phyloP scores from a whole-genome alignment of 2,113 vertebrate species.

The Myxocyprinus asiaticus region DNA sequence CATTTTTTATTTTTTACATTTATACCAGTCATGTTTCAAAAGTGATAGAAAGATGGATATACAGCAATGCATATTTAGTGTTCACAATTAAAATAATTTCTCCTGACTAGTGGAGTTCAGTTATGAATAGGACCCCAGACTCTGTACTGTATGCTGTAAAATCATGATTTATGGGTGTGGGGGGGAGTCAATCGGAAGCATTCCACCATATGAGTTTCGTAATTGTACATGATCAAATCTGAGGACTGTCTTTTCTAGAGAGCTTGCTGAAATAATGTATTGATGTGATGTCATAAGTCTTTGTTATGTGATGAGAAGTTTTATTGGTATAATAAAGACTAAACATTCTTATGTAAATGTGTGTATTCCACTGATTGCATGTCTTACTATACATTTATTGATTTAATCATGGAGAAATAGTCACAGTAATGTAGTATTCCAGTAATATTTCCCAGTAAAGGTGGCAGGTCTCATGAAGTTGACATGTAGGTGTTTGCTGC shows the following conservation, averaged over 20 bases:
- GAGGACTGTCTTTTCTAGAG: background rate
- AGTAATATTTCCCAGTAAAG: background rate
- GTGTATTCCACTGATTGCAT: background rate
- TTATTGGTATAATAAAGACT: slow-evolving; percentile 2
- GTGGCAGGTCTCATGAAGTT: background rate
- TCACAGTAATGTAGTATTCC: background rate
- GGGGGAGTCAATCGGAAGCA: background rate
- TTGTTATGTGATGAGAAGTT: background rate
- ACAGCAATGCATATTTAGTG: too few relatives aligned
- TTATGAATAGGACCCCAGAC: too few relatives aligned
- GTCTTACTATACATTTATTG: background rate
- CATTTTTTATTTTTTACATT: background rate
- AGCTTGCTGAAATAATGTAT: background rate
- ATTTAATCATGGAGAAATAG: background rate
- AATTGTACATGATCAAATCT: background rate
- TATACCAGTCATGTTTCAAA: background rate
- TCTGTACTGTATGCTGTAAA: background rate
- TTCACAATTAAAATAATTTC: too few relatives aligned
- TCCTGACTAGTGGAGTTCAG: too few relatives aligned
- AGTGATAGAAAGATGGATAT: background rate
- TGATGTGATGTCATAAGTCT: slow-evolving; percentile 2
- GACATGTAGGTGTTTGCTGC: background rate
- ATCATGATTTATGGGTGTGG: background rate
- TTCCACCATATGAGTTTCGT: too few relatives aligned
- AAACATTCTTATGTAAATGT: background rate